Conservation (phyloP, 2,113 vertebrate genomes). For the Melanotaenia duboulayi region DNA sequence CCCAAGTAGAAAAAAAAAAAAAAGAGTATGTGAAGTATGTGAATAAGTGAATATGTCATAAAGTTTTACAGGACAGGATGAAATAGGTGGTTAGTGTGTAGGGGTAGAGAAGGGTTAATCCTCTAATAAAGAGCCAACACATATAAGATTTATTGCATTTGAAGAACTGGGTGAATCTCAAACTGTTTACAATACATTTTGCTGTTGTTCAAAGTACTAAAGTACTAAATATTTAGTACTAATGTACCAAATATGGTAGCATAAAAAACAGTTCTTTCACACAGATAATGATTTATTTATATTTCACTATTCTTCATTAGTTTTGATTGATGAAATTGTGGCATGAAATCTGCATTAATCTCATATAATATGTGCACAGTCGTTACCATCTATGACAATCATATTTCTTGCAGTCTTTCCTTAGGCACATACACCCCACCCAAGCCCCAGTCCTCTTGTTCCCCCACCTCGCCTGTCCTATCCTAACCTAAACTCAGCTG, state of each 20-base stretch:
- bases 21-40: slow-evolving; percentile 51
- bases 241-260: background rate
- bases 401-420: slow-evolving; percentile 39
- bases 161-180: background rate
- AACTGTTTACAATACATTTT: no score
- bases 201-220: background rate
- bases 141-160: slow-evolving; percentile 33
- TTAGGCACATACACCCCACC: slow-evolving; percentile 41
- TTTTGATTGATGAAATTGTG: no score
- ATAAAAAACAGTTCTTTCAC: background rate
- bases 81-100: slow-evolving; percentile 13
- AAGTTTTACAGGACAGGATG: slow-evolving; percentile 48
- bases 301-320: no score
- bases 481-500: slow-evolving; percentile 77
- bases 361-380: slow-evolving; percentile 1
- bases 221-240: no score
- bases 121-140: slow-evolving; percentile 51
- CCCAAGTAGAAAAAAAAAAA: slow-evolving; percentile 9
- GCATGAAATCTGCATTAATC: slow-evolving; percentile 20
- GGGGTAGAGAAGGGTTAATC: slow-evolving; percentile 58
- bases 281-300: no score
- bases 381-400: slow-evolving; percentile 34
- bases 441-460: slow-evolving; percentile 25
- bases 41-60: no score
- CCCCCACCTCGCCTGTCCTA: slow-evolving; percentile 48